These are phyloP conservation scores for Spinibarbus caldwelli DNA, from an alignment of 2,797 vertebrate species.

Conservation along the genomic window DNA sequence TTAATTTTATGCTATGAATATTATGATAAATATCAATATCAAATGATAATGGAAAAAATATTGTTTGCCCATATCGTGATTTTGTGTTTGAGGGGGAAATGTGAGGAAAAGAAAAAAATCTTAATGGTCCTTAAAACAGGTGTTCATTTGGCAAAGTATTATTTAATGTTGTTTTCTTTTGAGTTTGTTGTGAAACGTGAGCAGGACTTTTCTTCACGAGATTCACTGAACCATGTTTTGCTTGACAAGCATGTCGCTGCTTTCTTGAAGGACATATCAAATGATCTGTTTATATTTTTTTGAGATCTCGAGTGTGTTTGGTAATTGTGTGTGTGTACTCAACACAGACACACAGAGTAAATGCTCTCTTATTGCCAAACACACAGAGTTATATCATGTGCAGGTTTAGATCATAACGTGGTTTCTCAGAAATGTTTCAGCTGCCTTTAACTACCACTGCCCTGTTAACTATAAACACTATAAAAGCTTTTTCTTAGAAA, in stretches of 20 bases:
- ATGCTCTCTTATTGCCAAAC: too few species aligned
- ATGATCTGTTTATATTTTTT: neutral
- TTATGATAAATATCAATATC: neutral
- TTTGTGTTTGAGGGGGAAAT: neutral
- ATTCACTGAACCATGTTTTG: neutral
- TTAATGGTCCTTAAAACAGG: neutral
- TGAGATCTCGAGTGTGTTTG: neutral
- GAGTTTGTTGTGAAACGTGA: neutral
- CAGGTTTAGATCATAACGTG: neutral
- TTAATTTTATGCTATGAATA: neutral
- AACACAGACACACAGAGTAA: too few species aligned
- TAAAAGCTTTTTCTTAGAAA: neutral
- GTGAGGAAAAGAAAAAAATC: neutral
- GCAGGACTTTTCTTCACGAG: neutral
- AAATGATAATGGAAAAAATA: neutral
- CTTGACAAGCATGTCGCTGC: neutral
- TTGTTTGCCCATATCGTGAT: neutral
- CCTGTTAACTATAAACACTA: neutral
- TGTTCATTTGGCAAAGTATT: neutral
- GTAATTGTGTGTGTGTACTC: neutral
- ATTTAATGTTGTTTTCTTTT: neutral
- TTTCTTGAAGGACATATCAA: neutral
- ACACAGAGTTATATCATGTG: neutral
- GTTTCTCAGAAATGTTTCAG: neutral
- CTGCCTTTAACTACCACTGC: neutral